These are phyloP conservation scores for Cottus gobio DNA, from an alignment of 2,113 vertebrate species.

Conservation along the genomic window DNA sequence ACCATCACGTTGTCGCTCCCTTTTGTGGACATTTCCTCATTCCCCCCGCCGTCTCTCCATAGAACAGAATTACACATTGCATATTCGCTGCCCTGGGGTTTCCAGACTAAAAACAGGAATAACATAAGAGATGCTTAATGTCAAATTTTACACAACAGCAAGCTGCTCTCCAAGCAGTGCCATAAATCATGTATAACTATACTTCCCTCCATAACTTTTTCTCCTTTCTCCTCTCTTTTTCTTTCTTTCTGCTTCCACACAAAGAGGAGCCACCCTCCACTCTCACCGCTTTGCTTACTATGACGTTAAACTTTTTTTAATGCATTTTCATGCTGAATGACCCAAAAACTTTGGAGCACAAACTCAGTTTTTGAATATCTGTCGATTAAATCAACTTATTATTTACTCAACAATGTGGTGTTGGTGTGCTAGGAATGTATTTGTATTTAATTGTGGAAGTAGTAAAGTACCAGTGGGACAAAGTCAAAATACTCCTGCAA, in stretches of 20 bases:
- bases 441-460: not conserved
- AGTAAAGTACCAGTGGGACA: not conserved
- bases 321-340: not conserved
- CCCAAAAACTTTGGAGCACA: not conserved
- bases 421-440: not conserved
- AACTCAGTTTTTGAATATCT: not conserved
- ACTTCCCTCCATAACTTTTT: slow-evolving; percentile 38
- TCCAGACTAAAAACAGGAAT: slow-evolving; percentile 60
- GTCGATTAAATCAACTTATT: not conserved
- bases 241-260: slow-evolving; percentile 1
- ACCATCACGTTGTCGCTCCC: slow-evolving; percentile 52
- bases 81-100: slow-evolving; percentile 76
- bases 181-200: slow-evolving; percentile 74
- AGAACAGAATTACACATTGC: slow-evolving; percentile 65
- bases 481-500: not conserved
- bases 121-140: slow-evolving; percentile 78
- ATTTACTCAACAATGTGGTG: not conserved
- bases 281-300: not conserved
- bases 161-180: slow-evolving; percentile 69
- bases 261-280: slow-evolving; percentile 2
- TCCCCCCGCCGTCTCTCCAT: slow-evolving; percentile 37
- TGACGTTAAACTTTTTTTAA: not conserved
- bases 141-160: slow-evolving; percentile 81
- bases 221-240: not conserved
- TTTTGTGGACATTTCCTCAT: slow-evolving; percentile 58